Evolutionary conservation across 2,888 invertebrate species (phyloP), one percentile per base, ranked within the genome.

Genomic region (Cephus runcator): DNA sequence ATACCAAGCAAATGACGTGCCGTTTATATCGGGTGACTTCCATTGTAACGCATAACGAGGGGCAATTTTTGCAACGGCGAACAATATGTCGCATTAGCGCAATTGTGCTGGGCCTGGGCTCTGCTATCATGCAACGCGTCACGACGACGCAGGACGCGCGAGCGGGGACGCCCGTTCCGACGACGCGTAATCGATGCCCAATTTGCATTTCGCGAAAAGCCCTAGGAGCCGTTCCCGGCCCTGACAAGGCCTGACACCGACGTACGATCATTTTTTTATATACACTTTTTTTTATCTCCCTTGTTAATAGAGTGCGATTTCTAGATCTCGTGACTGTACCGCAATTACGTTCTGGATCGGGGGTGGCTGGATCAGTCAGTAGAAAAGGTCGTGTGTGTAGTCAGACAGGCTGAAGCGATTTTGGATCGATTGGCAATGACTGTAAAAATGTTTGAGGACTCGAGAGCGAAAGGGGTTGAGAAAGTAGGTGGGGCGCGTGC

Each of bases 1-100:
- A 71, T 31, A 71, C 12, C 71, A 23, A 33, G 71, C 71, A 71
- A 71, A 71, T 71, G 71, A 34, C 71, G 12, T 31, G 9, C 71
- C 71, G 34, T 71, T 88, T 88, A 88, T 89, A 82, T 83, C 73
- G 81, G 74, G 36, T 34, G 74, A 34, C 36, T 35, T 34, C 74
- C 74, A 74, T 74, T 74, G 74, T 74, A 74, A 34, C 83, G 80
- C 75, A 83, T 91, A 91, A 91, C 91, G 89, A 90, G 89, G 87
- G 86, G 85, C 89, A 90, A 90, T 91, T 91, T 91, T 91, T 91
- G 82, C 87, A 78, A 80, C 75, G 83, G 79, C 88, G 91, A 90
- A 91, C 91, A 91, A 91, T 91, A 87, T 87, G 89, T 85, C 87
- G 89, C 91, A 91, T 91, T 91, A 91, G 91, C 84, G 89, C 83